A percentile compares a stretch with the other conserved stretches of the same genome.
Evolutionary conservation across 1,140 invertebrate species (phyloP).

Genomic region (Patella vulgata): DNA sequence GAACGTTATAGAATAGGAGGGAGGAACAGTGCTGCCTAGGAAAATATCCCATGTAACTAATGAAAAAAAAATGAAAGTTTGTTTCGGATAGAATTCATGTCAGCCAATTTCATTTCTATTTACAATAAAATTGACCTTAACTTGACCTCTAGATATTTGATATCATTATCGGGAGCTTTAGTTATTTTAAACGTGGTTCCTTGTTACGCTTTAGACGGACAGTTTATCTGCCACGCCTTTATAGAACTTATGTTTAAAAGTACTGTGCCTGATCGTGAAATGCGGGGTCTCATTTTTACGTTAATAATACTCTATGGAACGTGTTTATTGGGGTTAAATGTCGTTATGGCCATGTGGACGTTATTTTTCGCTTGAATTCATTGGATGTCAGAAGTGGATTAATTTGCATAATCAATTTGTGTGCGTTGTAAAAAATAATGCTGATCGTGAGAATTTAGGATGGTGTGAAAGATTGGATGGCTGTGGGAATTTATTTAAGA

Average conservation of each 20-base stretch:
- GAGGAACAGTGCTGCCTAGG: too few relatives aligned
- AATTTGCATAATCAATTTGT: too few relatives aligned
- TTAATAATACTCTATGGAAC: constrained; percentile 61
- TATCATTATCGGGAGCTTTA: constrained; percentile 90
- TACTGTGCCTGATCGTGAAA: constrained; percentile 53
- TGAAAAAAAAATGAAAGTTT: too few relatives aligned
- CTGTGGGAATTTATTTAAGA: too few relatives aligned
- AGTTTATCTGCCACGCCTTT: constrained; percentile 79
- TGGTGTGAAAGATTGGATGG: too few relatives aligned
- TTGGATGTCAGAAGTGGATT: too few relatives aligned
- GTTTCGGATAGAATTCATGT: too few relatives aligned
- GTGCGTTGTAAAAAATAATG: too few relatives aligned
- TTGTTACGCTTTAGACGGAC: constrained; percentile 91
- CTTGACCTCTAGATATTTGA: constrained; percentile 73
- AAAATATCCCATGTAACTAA: too few relatives aligned
- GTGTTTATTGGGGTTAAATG: constrained; percentile 54
- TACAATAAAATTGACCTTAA: constrained; percentile 47
- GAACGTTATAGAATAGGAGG: too few relatives aligned
- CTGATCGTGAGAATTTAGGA: too few relatives aligned
- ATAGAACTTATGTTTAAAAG: constrained; percentile 63
- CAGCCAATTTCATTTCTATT: too few relatives aligned
- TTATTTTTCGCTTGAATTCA: constrained; percentile 51
- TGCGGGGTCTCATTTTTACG: constrained; percentile 53
- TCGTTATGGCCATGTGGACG: constrained; percentile 63
- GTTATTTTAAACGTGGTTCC: constrained; percentile 92